Evolutionary conservation across 2,888 invertebrate species (phyloP).

Genomic region (Leucophenga montana): DNA sequence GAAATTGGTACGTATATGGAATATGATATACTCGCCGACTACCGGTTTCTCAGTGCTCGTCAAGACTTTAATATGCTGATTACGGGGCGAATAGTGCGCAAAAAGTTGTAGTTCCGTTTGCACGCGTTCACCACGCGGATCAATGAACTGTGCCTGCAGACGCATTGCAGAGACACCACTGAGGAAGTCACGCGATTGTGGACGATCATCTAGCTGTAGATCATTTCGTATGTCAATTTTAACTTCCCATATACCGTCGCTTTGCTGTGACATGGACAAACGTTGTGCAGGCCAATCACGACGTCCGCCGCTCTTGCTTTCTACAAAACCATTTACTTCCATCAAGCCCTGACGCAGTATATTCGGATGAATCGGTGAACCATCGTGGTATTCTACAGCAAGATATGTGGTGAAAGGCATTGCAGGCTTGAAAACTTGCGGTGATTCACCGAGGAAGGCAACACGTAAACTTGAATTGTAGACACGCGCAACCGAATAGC

Average conservation of each 20-base stretch:
- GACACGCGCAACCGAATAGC: slow-evolving; percentile 89
- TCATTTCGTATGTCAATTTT: slow-evolving; percentile 83
- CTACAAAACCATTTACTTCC: slow-evolving; percentile 79
- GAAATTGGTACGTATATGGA: slow-evolving; percentile 94
- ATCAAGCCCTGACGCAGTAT: slow-evolving; percentile 79
- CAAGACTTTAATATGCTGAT: slow-evolving; percentile 86
- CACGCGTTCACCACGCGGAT: slow-evolving; percentile 80
- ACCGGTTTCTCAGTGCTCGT: slow-evolving; percentile 88
- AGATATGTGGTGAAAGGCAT: slow-evolving; percentile 93
- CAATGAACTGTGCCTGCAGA: slow-evolving; percentile 80
- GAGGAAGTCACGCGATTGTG: slow-evolving; percentile 78
- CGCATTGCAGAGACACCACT: slow-evolving; percentile 80
- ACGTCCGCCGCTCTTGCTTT: slow-evolving; percentile 78
- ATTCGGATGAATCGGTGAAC: slow-evolving; percentile 82
- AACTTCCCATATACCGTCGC: slow-evolving; percentile 87
- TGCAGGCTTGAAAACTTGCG: slow-evolving; percentile 95
- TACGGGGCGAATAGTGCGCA: slow-evolving; percentile 85
- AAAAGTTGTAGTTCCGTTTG: slow-evolving; percentile 81
- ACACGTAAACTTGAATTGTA: slow-evolving; percentile 90
- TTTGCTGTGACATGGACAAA: slow-evolving; percentile 79
- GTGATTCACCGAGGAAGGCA: slow-evolving; percentile 89
- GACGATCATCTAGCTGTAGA: slow-evolving; percentile 75
- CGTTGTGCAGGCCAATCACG: slow-evolving; percentile 77
- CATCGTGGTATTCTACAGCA: slow-evolving; percentile 92
- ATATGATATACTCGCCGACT: slow-evolving; percentile 95